Evolutionary conservation across 2,113 vertebrate species (phyloP), one percentile per base, ranked within the genome.

Genomic region (Apeltes quadracus): DNA sequence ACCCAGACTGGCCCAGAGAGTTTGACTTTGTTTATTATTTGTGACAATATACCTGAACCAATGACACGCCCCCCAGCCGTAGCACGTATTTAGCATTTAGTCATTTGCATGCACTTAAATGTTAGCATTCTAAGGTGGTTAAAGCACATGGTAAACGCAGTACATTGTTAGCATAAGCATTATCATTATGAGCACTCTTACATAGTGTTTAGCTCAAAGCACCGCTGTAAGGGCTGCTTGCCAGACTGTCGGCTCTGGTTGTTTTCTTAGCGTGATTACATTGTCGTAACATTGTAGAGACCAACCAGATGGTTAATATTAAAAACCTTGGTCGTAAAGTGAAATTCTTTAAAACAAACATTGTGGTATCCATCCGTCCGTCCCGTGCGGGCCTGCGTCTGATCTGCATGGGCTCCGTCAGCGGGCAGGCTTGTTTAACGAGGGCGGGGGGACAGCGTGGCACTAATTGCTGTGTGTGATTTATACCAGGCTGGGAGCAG

Each of bases 401-500:
- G 66, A 57, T 75, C 71, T 85, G 90, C 80, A 80, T 81, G 65
- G 82, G 85, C 69, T 78, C 76, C 76, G 76, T 88, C 79, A 50
- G 82, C 78, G 46, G 76, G 84, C 83, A 36, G 84, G 46, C 76
- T 69, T 88, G 83, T 89, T 91, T 91, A 91, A 91, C 81, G 85
- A 90, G 84, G 84, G 83, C 80, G 80, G 69, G 57, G 84, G 88
- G 91, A 88, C 74, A 69, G 72, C 11, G 54, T 87, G 84, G 82
- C 81, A 83, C 90, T 92, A 91, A 91, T 92, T 92, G 90, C 88
- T 76, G 82, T 7, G 77, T 88, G 85, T 92, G 91, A 92, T 92
- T 91, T 91, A 92, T 91, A 82, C 82, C 83, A 89, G 89, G 55
- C 82, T 79, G 88, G 87, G 81, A 86, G 72, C 79, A 83, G 72